Evolutionary conservation across 2,888 invertebrate genomes (phyloP).

Genomic region (Conus canariensis): DNA sequence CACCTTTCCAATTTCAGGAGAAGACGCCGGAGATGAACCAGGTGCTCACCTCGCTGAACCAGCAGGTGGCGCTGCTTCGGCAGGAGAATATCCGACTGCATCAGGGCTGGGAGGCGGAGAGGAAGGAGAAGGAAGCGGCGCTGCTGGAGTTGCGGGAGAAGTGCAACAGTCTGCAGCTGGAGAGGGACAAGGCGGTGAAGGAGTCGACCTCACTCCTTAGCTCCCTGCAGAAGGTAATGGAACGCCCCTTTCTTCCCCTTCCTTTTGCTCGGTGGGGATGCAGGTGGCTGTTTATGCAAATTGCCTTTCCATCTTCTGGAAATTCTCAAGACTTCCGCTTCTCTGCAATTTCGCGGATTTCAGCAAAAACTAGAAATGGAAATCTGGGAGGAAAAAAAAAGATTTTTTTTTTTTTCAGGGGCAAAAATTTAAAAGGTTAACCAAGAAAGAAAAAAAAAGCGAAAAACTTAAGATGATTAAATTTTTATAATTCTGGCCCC

Average conservation of each 20-base stretch:
- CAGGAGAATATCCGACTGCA: slow-evolving; percentile 11
- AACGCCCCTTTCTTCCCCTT: background rate
- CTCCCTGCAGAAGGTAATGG: slow-evolving; percentile 26
- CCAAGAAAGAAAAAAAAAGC: no score
- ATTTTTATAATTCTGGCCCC: no score
- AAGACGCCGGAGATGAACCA: background rate
- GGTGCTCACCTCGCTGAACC: background rate
- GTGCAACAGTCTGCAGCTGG: slow-evolving; percentile 26
- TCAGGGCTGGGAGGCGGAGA: slow-evolving; percentile 13
- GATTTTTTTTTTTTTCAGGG: no score
- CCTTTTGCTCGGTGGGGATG: background rate
- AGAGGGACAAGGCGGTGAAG: slow-evolving; percentile 22
- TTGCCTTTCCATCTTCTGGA: no score
- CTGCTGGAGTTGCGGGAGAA: background rate
- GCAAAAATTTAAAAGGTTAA: no score
- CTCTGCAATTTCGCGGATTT: no score
- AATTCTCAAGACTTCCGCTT: no score
- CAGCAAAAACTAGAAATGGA: no score
- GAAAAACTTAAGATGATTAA: no score
- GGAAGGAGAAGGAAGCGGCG: background rate
- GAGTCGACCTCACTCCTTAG: background rate
- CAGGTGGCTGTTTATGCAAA: no score
- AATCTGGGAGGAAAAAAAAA: no score
- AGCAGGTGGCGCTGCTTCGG: background rate
- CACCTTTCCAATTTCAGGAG: background rate